Conservation (phyloP, 2,888 invertebrate genomes). For the Pyrochroa serraticornis region DNA sequence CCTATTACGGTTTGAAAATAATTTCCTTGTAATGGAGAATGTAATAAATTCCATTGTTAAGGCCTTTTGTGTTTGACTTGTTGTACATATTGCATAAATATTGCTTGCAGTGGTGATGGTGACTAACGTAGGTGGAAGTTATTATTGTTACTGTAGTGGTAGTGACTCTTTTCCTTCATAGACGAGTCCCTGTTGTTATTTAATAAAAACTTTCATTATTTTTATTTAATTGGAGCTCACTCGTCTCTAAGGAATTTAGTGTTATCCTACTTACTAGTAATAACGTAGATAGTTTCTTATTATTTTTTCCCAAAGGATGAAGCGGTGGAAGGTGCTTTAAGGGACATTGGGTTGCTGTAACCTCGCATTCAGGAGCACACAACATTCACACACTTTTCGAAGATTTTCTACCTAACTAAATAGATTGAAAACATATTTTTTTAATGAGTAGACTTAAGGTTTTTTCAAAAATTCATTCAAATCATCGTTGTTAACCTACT, state of each 20-base stretch:
- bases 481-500: too few relatives aligned
- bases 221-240: neutral
- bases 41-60: too few relatives aligned
- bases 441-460: neutral
- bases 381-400: conserved; percentile 19
- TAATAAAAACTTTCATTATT: neutral
- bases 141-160: neutral
- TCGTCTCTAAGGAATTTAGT: too few relatives aligned
- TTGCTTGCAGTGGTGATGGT: neutral
- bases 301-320: conserved; percentile 73
- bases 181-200: neutral
- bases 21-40: too few relatives aligned
- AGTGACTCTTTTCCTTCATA: neutral
- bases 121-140: neutral
- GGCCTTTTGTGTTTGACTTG: too few relatives aligned
- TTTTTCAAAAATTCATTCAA: neutral
- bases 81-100: too few relatives aligned
- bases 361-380: conserved; percentile 33
- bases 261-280: neutral
- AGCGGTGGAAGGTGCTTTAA: conserved; percentile 91
- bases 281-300: conserved; percentile 35
- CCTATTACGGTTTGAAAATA: too few relatives aligned
- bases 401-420: conserved; percentile 4
- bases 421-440: neutral
- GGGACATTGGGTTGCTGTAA: conserved; percentile 91